These are phyloP conservation scores for Brachyptera putata DNA, from an alignment of 2,888 invertebrate genomes.

Conservation along the genomic window DNA sequence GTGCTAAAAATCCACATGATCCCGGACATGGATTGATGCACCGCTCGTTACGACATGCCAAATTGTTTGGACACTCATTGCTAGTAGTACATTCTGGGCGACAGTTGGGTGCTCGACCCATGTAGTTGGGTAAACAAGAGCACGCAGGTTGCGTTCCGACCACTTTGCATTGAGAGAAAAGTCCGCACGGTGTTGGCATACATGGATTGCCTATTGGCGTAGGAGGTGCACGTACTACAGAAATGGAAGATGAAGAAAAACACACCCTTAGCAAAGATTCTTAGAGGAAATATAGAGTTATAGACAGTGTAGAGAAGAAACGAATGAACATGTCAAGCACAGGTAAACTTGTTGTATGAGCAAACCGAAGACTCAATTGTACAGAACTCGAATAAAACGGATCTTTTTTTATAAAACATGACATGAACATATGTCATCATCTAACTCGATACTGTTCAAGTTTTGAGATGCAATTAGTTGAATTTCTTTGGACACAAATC, in stretches of 20 bases:
- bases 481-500: too few species aligned
- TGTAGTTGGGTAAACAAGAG: constrained; percentile 72
- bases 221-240: constrained; percentile 41
- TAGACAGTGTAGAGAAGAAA: background rate
- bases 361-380: too few species aligned
- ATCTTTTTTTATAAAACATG: too few species aligned
- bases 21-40: constrained; percentile 82
- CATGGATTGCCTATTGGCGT: constrained; percentile 61
- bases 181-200: constrained; percentile 76
- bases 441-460: too few species aligned
- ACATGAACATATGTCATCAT: too few species aligned
- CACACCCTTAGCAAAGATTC: constrained; percentile 10
- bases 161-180: constrained; percentile 74
- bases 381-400: too few species aligned
- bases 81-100: constrained; percentile 77
- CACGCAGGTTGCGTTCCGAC: constrained; percentile 81
- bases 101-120: constrained; percentile 82
- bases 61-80: constrained; percentile 75
- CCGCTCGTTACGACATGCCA: constrained; percentile 74
- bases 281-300: background rate
- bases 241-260: constrained; percentile 17
- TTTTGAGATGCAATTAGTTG: too few species aligned
- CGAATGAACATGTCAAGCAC: background rate
- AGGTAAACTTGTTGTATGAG: background rate
- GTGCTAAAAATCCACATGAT: constrained; percentile 71